Base-by-base conservation (phyloP, 2,797 vertebrate species). In the Sitta carolinensis region DNA sequence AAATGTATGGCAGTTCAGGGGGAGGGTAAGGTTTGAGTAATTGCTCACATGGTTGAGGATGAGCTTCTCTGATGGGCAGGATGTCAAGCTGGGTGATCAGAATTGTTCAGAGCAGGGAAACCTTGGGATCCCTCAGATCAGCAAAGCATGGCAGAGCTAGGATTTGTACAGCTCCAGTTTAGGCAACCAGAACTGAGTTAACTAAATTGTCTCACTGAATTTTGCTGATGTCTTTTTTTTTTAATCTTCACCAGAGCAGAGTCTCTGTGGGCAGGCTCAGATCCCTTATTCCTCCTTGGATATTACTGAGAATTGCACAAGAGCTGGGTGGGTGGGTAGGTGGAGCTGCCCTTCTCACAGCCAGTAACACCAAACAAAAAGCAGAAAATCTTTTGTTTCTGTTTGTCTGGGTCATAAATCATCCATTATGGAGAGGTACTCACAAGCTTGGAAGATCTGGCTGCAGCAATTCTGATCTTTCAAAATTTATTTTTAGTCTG, bases 401-500 rank as follows among this genome's bases (percentile, higher is more conserved):
- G 0, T 89, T 86, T 95, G 63, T 76, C 61, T 84, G 22, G 64
- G 42, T 64, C 64, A 54, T 91, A 91, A 93, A 81, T 95, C 87
- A 68, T 34, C 52, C 38, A 32, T 61, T 81, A 61, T 84, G 59
- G 68, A 82, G 90, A 76, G 40, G 21, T 79, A 52, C 52, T 84
- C 78, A 79, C 84, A 95, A 76, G 23, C 63, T 73, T 76, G 57
- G 59, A 74, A 15, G 82, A 79, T 74, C 77, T 93, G 79, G 6
- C 74, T 77, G 62, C 48, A 59, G 15, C 52, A 91, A 50, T 81
- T 86, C 59, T 1, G 3, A 58, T 90, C 8, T 79, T 91, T 89
- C 74, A 67, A 84, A 64, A 73, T 79, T 69, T 92, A 70, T 87
- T 97, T 94, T 95, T 87, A 77, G 52, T 61, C 30, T 68, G 57